These are phyloP conservation scores for Eilema caniola DNA, from an alignment of 2,888 invertebrate genomes.

Conservation along the genomic window DNA sequence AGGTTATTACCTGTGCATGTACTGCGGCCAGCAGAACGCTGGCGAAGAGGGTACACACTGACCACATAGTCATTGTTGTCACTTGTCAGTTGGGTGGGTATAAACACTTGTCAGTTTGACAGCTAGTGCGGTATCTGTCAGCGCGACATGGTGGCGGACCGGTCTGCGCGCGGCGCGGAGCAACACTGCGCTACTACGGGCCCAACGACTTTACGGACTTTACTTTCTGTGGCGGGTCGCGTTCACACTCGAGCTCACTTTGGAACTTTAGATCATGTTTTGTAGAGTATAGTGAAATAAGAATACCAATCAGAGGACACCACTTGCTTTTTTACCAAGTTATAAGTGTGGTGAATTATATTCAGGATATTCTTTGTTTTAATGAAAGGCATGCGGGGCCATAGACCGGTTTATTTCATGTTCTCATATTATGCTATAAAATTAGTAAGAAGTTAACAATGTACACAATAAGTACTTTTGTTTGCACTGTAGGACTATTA, in stretches of 20 bases:
- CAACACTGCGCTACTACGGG: conserved; percentile 70
- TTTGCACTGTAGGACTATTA: no score
- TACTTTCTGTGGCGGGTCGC: conserved; percentile 78
- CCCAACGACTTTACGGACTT: conserved; percentile 69
- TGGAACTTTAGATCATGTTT: neutral
- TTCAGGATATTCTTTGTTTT: no score
- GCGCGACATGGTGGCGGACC: conserved; percentile 78
- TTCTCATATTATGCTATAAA: no score
- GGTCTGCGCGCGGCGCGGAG: conserved; percentile 73
- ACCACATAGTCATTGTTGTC: conserved; percentile 67
- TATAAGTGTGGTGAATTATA: no score
- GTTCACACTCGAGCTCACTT: conserved; percentile 64
- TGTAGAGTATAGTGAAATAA: no score
- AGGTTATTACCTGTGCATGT: conserved; percentile 70
- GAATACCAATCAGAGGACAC: no score
- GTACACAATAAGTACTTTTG: no score
- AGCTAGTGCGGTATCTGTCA: conserved; percentile 60
- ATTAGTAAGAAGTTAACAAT: no score
- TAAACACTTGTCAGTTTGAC: conserved; percentile 63
- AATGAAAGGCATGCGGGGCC: no score
- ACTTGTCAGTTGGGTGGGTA: conserved; percentile 54
- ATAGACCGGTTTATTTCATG: no score
- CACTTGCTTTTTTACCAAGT: no score
- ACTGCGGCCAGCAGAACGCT: conserved; percentile 67
- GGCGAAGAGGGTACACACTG: conserved; percentile 67